Conservation (phyloP, 2,888 invertebrate genomes). For the Drosophila neotestacea region DNA sequence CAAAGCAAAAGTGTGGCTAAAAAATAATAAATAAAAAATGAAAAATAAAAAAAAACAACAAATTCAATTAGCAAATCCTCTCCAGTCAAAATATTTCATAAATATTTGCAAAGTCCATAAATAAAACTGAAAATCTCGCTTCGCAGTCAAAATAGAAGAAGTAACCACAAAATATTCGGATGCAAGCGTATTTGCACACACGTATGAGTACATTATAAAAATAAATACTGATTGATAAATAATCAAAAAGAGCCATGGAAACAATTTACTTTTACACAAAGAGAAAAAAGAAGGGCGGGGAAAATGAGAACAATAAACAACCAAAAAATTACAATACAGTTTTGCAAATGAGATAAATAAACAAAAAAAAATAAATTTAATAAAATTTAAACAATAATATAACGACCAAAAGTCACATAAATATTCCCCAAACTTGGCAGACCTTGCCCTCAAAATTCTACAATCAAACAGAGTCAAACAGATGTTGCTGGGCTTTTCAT, state of each 20-base stretch:
- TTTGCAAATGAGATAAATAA: constrained; percentile 15
- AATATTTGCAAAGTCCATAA: constrained; percentile 30
- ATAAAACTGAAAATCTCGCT: constrained; percentile 33
- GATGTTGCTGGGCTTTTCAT: constrained; percentile 1
- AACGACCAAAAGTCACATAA: constrained; percentile 6
- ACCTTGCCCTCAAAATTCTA: constrained; percentile 10
- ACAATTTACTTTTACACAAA: constrained; percentile 7
- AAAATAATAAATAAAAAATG: not conserved
- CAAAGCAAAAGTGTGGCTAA: constrained; percentile 24
- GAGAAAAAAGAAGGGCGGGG: constrained; percentile 20
- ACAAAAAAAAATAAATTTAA: constrained; percentile 20
- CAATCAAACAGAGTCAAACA: not conserved
- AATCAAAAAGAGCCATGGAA: constrained; percentile 5
- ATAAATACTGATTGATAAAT: constrained; percentile 10
- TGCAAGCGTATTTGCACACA: not conserved
- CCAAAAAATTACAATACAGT: constrained; percentile 4
- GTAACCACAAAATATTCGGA: constrained; percentile 15
- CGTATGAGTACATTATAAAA: not conserved
- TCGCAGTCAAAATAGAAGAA: constrained; percentile 33
- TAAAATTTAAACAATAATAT: constrained; percentile 30
- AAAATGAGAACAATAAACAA: constrained; percentile 28
- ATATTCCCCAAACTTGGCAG: not conserved
- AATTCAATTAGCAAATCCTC: constrained; percentile 62
- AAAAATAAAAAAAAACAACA: constrained; percentile 1
- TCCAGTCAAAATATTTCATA: constrained; percentile 60